These are phyloP conservation scores for Bradypus variegatus DNA, from an alignment of 2,797 vertebrate genomes.

Conservation along the genomic window DNA sequence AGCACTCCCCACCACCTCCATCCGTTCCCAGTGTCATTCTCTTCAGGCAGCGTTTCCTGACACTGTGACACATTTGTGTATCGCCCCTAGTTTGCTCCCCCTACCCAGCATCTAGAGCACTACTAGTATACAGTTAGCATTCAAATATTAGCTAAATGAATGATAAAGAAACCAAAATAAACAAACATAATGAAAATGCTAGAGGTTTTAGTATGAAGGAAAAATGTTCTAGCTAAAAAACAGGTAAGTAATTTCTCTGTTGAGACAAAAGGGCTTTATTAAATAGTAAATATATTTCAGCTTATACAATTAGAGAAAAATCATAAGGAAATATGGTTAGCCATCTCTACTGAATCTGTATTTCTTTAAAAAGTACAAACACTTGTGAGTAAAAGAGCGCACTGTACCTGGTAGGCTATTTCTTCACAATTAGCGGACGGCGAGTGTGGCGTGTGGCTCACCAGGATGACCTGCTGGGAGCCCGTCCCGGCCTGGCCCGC, in stretches of 20 bases:
- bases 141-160: not conserved
- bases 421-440: conserved; percentile 76
- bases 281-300: not conserved
- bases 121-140: not conserved
- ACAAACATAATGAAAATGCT: not conserved
- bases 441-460: conserved; percentile 84
- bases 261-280: not conserved
- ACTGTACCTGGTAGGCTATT: conserved; percentile 79
- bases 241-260: not conserved
- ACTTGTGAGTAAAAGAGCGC: fast-evolving
- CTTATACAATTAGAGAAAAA: not conserved
- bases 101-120: not conserved
- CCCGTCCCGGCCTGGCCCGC: conserved; percentile 75
- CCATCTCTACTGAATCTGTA: not conserved
- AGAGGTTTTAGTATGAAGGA: not conserved
- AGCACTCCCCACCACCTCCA: not conserved
- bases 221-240: not conserved
- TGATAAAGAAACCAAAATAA: not conserved
- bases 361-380: too few relatives aligned
- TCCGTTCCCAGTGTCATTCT: not conserved
- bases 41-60: not conserved
- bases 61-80: not conserved
- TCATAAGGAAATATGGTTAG: not conserved
- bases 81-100: not conserved
- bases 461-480: conserved; percentile 88